Base-by-base conservation (phyloP, 1,140 invertebrate genomes). In the Lanistes nyassanus region DNA sequence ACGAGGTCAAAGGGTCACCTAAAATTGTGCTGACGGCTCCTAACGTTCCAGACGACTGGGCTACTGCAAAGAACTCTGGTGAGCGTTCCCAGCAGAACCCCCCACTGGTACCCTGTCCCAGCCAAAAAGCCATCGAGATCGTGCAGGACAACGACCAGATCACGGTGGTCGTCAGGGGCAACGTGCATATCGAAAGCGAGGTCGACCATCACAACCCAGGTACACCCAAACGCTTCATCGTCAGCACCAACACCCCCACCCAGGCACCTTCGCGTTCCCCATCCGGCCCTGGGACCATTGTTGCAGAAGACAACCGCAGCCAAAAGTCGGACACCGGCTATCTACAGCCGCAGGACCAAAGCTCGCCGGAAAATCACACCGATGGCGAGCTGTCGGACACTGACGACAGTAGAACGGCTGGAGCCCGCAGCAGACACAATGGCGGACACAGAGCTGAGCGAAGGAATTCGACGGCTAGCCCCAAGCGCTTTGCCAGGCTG, bases 401-500 rank as follows among this genome's bases (percentile, higher is more conserved):
- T 0, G 78, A 76, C 29, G 56, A 37, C 2, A 58, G 56, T 53
- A 80, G 65, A n/a, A 66, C 21, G 66, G 55, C 56, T 65, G 39
- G 4, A 34, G 72, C 77, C n/a, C 58, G 34, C 31, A 72, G 71
- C 31, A 76, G 62, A 70, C 78, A 66, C 75, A 70, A 71, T 7
- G 66, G 70, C 6, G 70, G 66, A n/a, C 19, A 75, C 31, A 56
- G 76, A 13, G 66, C 62, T 6, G 81, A 80, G 26, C 34, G 81
- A n/a, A 62, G 81, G 1, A 75, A 72, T 4, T 81, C 80, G 4
- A 47, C 71, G 73, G 71, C 76, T 60, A 78, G 76, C 56, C 77
- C 81, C 29, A 86, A 83, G 71, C 81, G 80, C 64, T 86, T 83
- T 72, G 79, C 82, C 34, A 86, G 85, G 77, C 74, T 87, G 34